Evolutionary conservation across 2,888 invertebrate species (phyloP).

Genomic region (Marasmarcha lunaedactyla): DNA sequence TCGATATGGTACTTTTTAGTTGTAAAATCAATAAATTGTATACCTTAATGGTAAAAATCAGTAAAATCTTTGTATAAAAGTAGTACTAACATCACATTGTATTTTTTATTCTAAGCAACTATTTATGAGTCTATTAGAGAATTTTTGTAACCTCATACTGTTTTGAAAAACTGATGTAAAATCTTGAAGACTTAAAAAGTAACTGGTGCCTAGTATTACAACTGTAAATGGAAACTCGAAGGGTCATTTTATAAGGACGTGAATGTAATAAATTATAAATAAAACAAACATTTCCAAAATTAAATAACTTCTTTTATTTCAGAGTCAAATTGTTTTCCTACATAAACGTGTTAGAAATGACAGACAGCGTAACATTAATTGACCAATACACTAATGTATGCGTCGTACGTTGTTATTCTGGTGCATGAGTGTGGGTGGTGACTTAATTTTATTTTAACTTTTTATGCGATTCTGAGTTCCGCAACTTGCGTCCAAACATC

Average conservation of each 20-base stretch:
- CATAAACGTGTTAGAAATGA: conserved; percentile 66
- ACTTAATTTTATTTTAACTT: conserved; percentile 24
- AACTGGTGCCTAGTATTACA: too few species aligned
- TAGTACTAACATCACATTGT: too few species aligned
- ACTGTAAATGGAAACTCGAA: too few species aligned
- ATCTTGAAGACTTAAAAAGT: too few species aligned
- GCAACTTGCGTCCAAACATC: conserved; percentile 14
- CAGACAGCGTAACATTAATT: conserved; percentile 61
- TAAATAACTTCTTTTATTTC: conserved; percentile 71
- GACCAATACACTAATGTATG: conserved; percentile 59
- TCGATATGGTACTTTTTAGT: too few species aligned
- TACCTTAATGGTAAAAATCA: too few species aligned
- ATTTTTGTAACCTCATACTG: too few species aligned
- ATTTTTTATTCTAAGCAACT: background rate
- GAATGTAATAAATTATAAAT: conserved; percentile 23
- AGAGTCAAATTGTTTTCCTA: conserved; percentile 70
- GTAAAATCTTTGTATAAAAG: too few species aligned
- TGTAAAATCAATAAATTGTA: too few species aligned
- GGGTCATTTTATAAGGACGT: too few species aligned
- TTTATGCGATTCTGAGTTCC: conserved; percentile 22
- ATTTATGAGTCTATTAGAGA: too few species aligned
- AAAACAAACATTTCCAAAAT: conserved; percentile 63
- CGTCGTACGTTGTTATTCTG: conserved; percentile 43
- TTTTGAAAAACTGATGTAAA: too few species aligned
- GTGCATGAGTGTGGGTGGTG: conserved; percentile 49